A percentile compares a stretch with the other conserved stretches of the same genome.
These are phyloP conservation scores for Lagorchestes hirsutus DNA, from an alignment of 2,797 vertebrate genomes.

Conservation along the genomic window DNA sequence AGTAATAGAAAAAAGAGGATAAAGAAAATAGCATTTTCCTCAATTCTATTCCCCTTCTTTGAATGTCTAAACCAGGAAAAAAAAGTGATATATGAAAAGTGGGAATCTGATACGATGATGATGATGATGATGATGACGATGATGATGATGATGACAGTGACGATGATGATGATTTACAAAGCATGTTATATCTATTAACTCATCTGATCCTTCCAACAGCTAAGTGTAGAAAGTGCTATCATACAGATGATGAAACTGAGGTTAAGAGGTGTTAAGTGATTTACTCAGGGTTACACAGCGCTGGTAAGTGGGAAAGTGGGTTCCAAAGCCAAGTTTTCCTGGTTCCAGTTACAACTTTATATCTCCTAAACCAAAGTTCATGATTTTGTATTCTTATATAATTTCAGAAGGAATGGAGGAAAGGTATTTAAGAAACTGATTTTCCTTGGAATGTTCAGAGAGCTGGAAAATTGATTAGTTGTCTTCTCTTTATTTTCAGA, in stretches of 20 bases:
- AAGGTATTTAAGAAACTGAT: neutral
- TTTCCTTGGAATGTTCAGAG: neutral
- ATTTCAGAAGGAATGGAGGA: neutral
- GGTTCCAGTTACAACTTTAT: neutral
- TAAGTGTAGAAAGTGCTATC: neutral
- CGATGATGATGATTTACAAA: neutral
- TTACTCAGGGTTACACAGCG: neutral
- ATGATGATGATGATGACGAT: neutral
- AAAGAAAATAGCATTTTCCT: neutral
- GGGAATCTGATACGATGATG: neutral
- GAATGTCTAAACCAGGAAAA: neutral
- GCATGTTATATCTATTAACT: neutral
- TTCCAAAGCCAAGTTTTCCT: neutral
- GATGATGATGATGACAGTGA: neutral
- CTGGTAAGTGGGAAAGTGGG: neutral
- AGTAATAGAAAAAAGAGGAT: neutral
- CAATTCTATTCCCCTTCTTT: neutral
- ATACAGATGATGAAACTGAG: neutral
- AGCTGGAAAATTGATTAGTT: neutral
- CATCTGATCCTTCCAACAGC: neutral
- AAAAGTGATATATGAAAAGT: neutral
- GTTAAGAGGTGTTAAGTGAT: neutral
- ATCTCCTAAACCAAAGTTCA: neutral
- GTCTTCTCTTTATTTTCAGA: slow-evolving; percentile 51
- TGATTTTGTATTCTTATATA: neutral